Base-by-base conservation (phyloP, 2,797 vertebrate genomes). In the Echeneis naucrates region DNA sequence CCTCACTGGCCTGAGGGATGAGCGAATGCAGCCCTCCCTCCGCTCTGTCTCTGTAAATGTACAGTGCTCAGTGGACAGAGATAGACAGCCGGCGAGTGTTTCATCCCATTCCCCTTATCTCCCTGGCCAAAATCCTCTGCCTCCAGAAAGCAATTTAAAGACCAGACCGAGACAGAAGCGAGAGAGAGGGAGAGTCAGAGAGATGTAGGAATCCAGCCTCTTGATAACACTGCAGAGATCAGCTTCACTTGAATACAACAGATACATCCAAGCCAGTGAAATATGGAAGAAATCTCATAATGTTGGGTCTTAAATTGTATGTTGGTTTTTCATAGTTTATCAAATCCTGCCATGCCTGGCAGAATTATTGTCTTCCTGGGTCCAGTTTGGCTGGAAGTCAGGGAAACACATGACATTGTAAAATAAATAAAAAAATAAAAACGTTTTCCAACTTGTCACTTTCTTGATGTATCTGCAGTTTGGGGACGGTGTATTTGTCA, bases 121-220 rank as follows among this genome's bases (percentile, higher is more conserved):
- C 68, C 65, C 33, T 37, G 80, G 77, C 80, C 78, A 70, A 87
- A 89, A 82, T 88, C 89, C 90, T 85, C 75, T 67, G 85, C 83
- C 81, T 88, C 81, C 80, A 82, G 80, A 90, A 92, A 89, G 85
- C 83, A 92, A 92, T 92, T 92, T 89, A 90, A 89, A 86, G 79
- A 72, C 73, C 75, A 83, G 81, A 55, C 77, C 75, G 63, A 70
- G 59, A 71, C 47, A 69, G 88, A 71, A n/a, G 69, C 75, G 77
- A 68, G 74, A 66, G 37, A 44, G 42, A 16, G 33, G 7, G 38
- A 17, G 38, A 7, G 4, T 3, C 9, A 53, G 13, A 47, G 33
- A 48, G 69, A 73, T 58, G 72, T 14, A 83, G 57, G 57, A 72
- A 63, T 52, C 68, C 67, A 63, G 67, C 65, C 51, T 67, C 48